A percentile compares a stretch with the other conserved stretches of the same genome.
These are phyloP conservation scores for Tetropium fuscum DNA, from an alignment of 2,888 invertebrate genomes.

Conservation along the genomic window DNA sequence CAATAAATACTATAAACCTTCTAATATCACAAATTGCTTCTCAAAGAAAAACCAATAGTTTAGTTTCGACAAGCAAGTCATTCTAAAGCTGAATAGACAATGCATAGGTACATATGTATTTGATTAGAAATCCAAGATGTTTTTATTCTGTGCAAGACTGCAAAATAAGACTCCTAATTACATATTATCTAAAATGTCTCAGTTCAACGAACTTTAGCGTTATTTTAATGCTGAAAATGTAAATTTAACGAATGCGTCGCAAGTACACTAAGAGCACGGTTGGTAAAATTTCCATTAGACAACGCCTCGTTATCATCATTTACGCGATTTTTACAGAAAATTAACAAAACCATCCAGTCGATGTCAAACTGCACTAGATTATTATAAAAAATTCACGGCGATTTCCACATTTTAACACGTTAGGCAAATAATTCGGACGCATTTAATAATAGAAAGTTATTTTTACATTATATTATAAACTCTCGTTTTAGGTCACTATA, in stretches of 20 bases:
- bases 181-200: constrained; percentile 6
- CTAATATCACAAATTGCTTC: no score
- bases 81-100: no score
- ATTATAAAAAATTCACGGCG: not conserved
- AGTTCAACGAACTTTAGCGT: constrained; percentile 17
- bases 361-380: not conserved
- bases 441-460: constrained; percentile 44
- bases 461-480: constrained; percentile 34
- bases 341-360: not conserved
- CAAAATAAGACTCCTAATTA: no score
- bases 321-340: constrained; percentile 20
- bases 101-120: no score
- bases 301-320: constrained; percentile 33
- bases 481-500: constrained; percentile 40
- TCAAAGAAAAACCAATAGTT: no score
- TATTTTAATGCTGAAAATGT: constrained; percentile 6
- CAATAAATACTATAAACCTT: no score
- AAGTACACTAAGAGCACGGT: not conserved
- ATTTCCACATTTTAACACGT: not conserved
- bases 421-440: not conserved
- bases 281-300: constrained; percentile 24
- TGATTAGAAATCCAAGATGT: no score
- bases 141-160: no score
- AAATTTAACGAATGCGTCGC: constrained; percentile 6
- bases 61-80: no score